Base-by-base conservation (phyloP, 2,113 vertebrate species). In the Microcebus griseorufus region DNA sequence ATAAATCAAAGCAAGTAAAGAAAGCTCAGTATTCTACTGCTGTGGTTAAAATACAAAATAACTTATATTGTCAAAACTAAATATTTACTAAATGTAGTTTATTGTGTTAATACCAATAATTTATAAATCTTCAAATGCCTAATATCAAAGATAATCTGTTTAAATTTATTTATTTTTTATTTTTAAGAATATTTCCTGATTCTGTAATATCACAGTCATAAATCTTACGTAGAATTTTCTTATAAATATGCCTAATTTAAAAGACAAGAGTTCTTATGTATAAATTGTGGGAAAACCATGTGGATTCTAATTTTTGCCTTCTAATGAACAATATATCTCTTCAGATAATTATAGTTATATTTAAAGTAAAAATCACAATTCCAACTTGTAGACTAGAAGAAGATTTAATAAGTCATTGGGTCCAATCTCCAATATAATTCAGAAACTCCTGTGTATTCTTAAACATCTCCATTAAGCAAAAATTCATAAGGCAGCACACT, bases 151-250 rank as follows among this genome's bases (percentile, higher is more conserved):
- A 2, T 42, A 78, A 34, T 70, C 29, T 51, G 22, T 58, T 81
- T n/a, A 90, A 67, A 90, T 55, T 55, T 34, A 62, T n/a, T 85
- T 95, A 20, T 69, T 58, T 78, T 70, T 94, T 95, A 9, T 39
- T 82, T 37, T 64, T 39, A 65, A 65, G 4, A 65, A 27, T 64
- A 62, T 48, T 51, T 70, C 3, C 4, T 42, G 32, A 78, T 64
- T 73, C 6, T 23, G 20, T 92, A 64, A 22, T 73, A n/a, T 80
- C 39, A 67, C 12, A 14, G 10, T 62, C n/a, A 85, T 45, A 80
- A 85, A 29, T 78, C 25, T 85, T 64, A 2, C 27, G 45, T 70
- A 92, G 7, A 48, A 22, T 42, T 70, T 17, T 42, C 25, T 76
- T 90, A 34, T 58, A 72, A 67, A 92, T 90, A 58, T 73, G 4